Percentiles rank a stretch among this genome's conserved stretches.
These are phyloP conservation scores for Anthonomus grandis DNA, from an alignment of 1,140 invertebrate genomes.

Conservation along the genomic window DNA sequence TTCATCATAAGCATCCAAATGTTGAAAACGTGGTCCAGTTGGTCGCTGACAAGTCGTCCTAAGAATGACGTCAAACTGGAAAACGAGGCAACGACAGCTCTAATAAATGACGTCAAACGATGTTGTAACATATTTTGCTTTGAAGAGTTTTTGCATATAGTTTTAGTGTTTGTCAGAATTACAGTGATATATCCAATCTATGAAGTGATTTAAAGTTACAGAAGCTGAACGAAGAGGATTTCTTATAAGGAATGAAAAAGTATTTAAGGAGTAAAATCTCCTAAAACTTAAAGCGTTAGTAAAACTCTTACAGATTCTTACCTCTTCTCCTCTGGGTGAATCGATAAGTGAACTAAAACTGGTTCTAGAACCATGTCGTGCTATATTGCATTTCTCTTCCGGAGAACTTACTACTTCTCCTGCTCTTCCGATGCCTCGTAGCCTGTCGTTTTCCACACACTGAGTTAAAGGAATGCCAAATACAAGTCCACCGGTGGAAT, in stretches of 20 bases:
- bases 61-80: conserved; percentile 23
- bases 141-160: no score
- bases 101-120: conserved; percentile 11
- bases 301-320: conserved; percentile 39
- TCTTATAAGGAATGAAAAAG: no score
- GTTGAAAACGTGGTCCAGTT: conserved; percentile 18
- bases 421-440: conserved; percentile 46
- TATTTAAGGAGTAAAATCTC: no score
- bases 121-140: neutral
- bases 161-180: no score
- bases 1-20: no score
- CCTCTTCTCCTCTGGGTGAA: conserved; percentile 61
- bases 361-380: conserved; percentile 62
- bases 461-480: conserved; percentile 80
- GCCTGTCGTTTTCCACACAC: conserved; percentile 75
- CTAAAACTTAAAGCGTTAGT: no score
- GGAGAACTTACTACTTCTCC: conserved; percentile 30
- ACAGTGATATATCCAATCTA: no score
- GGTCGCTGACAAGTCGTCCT: conserved; percentile 8
- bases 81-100: conserved; percentile 1
- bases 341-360: conserved; percentile 69
- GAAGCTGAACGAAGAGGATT: no score
- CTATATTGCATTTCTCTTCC: conserved; percentile 43
- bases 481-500: conserved; percentile 58
- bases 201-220: no score